Evolutionary conservation across 2,797 vertebrate species (phyloP).

Genomic region (Myotis daubentonii): DNA sequence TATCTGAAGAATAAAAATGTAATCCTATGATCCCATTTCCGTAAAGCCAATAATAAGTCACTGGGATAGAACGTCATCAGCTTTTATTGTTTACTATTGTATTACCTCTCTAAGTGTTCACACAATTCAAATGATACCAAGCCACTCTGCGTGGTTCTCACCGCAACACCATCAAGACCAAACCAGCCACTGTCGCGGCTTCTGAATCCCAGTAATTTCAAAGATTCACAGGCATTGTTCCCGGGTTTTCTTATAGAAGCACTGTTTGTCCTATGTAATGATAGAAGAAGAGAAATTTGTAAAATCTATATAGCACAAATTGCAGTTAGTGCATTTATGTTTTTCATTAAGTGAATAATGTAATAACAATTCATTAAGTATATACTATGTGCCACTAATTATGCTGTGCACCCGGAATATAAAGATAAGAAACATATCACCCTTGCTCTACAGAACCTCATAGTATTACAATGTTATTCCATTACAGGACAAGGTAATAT

Average conservation of each 20-base stretch:
- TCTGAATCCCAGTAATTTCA: slow-evolving; percentile 87
- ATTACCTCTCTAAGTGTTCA: slow-evolving; percentile 90
- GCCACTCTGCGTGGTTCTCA: slow-evolving; percentile 88
- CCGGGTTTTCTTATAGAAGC: slow-evolving; percentile 83
- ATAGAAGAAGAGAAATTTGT: slow-evolving; percentile 13
- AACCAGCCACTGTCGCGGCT: slow-evolving; percentile 89
- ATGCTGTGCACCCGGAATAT: neutral
- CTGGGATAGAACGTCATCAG: neutral
- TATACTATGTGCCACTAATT: neutral
- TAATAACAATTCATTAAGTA: neutral
- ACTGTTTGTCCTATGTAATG: slow-evolving; percentile 82
- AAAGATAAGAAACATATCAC: neutral
- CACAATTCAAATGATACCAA: slow-evolving; percentile 91
- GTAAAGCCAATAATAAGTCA: neutral
- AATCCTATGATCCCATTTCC: neutral
- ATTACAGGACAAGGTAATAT: neutral
- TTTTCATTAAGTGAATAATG: neutral
- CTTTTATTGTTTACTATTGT: neutral
- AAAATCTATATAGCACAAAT: neutral
- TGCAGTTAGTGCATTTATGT: neutral
- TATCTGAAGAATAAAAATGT: slow-evolving; percentile 23
- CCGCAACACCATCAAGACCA: slow-evolving; percentile 85
- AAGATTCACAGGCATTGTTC: slow-evolving; percentile 80
- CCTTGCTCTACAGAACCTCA: neutral
- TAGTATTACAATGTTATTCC: neutral